Conservation (phyloP, 1,140 invertebrate genomes). For the Steinernema feltiae region DNA sequence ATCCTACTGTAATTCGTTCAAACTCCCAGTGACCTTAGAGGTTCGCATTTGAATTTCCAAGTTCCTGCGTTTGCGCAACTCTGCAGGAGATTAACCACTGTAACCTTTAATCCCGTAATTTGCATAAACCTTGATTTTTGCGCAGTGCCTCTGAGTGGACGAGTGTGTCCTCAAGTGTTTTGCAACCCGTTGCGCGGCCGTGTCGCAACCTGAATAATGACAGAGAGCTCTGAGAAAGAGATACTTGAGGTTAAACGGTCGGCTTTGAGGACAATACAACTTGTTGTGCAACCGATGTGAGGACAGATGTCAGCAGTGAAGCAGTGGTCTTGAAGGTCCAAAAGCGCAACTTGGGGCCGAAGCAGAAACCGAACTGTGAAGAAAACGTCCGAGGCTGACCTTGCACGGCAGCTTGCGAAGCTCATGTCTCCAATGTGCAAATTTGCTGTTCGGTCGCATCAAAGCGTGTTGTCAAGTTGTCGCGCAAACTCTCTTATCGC, state of each 20-base stretch:
- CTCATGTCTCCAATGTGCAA: no score
- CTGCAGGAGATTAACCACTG: neutral
- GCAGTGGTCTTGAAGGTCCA: no score
- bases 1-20: neutral
- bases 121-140: constrained; percentile 11
- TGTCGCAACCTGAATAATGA: neutral
- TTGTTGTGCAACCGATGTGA: neutral
- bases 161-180: neutral
- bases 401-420: no score
- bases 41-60: neutral
- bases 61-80: neutral
- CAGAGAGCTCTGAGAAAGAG: neutral
- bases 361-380: no score
- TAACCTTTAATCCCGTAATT: neutral
- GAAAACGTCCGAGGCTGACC: no score
- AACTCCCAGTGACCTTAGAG: neutral
- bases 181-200: neutral
- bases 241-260: neutral
- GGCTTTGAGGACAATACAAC: neutral
- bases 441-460: neutral
- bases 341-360: no score
- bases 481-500: neutral
- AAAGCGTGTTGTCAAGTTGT: neutral
- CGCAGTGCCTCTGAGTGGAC: neutral
- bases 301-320: constrained; percentile 9